A percentile compares a stretch with the other conserved stretches of the same genome.
phyloP scores from a whole-genome alignment of 2,888 invertebrate species.

The Apomyelois bistriatella region DNA sequence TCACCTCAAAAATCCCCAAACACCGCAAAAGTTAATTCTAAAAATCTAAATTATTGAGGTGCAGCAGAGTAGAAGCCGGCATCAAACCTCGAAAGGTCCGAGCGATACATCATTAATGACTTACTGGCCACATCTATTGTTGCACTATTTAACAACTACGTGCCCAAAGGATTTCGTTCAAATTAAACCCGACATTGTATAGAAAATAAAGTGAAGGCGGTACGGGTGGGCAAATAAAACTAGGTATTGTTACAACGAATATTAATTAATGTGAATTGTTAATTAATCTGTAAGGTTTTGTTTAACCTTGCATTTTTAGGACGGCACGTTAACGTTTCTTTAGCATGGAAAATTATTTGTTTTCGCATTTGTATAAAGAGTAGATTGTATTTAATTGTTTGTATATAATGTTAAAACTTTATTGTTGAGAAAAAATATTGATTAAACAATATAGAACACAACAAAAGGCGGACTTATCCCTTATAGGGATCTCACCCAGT shows the following conservation, averaged over 20 bases:
- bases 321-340: too few relatives aligned
- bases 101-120: slow-evolving; percentile 67
- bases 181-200: slow-evolving; percentile 64
- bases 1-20: neutral
- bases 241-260: slow-evolving; percentile 50
- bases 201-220: slow-evolving; percentile 57
- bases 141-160: slow-evolving; percentile 72
- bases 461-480: too few relatives aligned
- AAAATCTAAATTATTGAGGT: slow-evolving; percentile 5
- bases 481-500: too few relatives aligned
- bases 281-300: slow-evolving; percentile 45
- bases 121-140: slow-evolving; percentile 66
- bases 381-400: too few relatives aligned
- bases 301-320: slow-evolving; percentile 16
- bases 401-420: too few relatives aligned
- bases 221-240: slow-evolving; percentile 60
- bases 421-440: too few relatives aligned
- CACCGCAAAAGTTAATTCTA: slow-evolving; percentile 7
- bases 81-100: slow-evolving; percentile 48
- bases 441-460: too few relatives aligned
- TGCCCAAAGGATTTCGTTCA: slow-evolving; percentile 45
- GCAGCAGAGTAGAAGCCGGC: neutral
- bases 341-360: too few relatives aligned
- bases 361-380: too few relatives aligned
- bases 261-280: slow-evolving; percentile 64